phyloP scores from a whole-genome alignment of 2,888 invertebrate genomes.

The Machimus atricapillus region DNA sequence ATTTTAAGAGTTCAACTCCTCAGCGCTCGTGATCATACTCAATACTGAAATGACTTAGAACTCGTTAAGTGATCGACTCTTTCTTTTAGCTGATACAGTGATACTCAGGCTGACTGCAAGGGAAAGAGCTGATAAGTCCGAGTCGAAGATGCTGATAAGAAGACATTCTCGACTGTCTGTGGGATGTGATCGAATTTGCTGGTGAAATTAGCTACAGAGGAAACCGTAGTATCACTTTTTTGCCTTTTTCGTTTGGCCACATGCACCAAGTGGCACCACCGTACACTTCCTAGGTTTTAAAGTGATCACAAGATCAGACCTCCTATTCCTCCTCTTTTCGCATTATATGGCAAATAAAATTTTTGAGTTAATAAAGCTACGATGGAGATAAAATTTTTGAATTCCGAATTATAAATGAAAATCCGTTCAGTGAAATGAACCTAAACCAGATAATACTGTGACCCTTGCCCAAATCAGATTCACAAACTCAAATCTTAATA shows the following conservation, averaged over 20 bases:
- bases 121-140: conserved; percentile 9
- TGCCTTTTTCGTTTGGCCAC: neutral
- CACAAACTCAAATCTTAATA: neutral
- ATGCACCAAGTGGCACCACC: neutral
- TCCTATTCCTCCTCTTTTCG: neutral
- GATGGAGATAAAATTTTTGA: neutral
- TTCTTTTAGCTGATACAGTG: conserved; percentile 2
- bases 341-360: neutral
- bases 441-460: conserved; percentile 7
- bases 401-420: neutral
- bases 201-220: neutral
- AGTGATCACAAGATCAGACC: neutral
- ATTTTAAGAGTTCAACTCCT: neutral
- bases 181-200: neutral
- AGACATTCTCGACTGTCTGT: neutral
- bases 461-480: conserved; percentile 34
- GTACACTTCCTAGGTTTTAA: neutral
- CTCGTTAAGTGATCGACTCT: neutral
- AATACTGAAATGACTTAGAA: conserved; percentile 7
- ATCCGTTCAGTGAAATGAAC: conserved; percentile 20
- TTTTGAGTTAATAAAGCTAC: neutral
- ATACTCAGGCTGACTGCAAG: neutral
- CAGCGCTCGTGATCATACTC: conserved; percentile 19
- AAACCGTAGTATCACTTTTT: neutral
- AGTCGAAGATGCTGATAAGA: conserved; percentile 26